Conservation (phyloP, 2,113 vertebrate species). For the Colaptes auratus region DNA sequence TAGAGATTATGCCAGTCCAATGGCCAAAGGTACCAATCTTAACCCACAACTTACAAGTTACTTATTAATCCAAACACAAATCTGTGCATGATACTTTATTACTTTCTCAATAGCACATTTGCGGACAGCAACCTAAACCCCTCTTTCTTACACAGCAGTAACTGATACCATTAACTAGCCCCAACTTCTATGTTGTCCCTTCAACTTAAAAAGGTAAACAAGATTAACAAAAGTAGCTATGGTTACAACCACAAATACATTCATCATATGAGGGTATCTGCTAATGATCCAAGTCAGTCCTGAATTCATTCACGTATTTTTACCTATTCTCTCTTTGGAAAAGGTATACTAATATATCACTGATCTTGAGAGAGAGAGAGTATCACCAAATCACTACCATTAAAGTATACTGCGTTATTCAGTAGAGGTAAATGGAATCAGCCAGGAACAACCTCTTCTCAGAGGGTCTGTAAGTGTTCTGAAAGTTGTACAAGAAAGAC, state of each 20-base stretch:
- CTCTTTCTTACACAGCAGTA: neutral
- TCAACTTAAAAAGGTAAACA: neutral
- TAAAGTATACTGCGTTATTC: neutral
- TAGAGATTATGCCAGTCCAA: slow-evolving; percentile 45
- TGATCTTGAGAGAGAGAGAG: neutral
- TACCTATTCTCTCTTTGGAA: neutral
- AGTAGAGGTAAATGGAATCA: neutral
- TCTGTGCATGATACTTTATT: neutral
- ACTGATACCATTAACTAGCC: neutral
- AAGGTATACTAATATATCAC: neutral
- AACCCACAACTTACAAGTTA: slow-evolving; percentile 32
- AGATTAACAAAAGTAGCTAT: neutral
- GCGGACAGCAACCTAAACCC: neutral
- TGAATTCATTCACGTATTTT: neutral
- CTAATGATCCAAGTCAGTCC: neutral
- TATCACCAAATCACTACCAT: neutral
- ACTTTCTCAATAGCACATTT: neutral
- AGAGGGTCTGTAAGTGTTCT: neutral
- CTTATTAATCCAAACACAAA: slow-evolving; percentile 62
- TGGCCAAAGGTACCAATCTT: slow-evolving; percentile 42
- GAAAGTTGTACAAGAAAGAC: neutral
- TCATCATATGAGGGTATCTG: neutral
- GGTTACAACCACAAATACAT: neutral
- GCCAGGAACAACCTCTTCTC: neutral
- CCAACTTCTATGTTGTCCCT: neutral